These are phyloP conservation scores for Ochropacha duplaris DNA, from an alignment of 2,888 invertebrate genomes.

Conservation along the genomic window DNA sequence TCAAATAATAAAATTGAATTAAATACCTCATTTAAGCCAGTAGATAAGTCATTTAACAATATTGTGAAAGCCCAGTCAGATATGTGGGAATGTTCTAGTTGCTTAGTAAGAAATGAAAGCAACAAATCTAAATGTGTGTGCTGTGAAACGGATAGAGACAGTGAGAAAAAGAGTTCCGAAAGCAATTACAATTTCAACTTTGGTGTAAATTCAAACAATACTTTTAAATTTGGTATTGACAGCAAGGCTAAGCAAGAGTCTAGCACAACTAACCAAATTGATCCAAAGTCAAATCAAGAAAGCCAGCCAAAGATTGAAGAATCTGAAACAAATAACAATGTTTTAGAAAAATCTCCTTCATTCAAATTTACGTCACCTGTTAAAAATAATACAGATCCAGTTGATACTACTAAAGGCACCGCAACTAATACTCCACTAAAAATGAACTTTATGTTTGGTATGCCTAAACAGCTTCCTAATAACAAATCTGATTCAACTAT, in stretches of 20 bases:
- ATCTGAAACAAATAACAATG: constrained; percentile 65
- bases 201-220: constrained; percentile 26
- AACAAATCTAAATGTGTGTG: constrained; percentile 54
- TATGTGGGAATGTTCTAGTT: constrained; percentile 65
- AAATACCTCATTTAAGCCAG: constrained; percentile 7
- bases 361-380: constrained; percentile 45
- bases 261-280: constrained; percentile 28
- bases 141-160: constrained; percentile 51
- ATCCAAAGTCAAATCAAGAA: constrained; percentile 9
- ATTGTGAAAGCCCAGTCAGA: constrained; percentile 44
- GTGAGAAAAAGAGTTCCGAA: constrained; percentile 22
- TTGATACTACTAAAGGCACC: constrained; percentile 23
- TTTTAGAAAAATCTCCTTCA: constrained; percentile 46
- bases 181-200: constrained; percentile 53
- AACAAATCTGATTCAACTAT: constrained; percentile 19
- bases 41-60: constrained; percentile 36
- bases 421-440: constrained; percentile 33
- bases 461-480: constrained; percentile 39
- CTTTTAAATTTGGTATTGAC: constrained; percentile 69
- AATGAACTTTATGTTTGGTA: constrained; percentile 53
- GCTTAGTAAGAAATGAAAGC: constrained; percentile 59
- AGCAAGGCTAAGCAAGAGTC: constrained; percentile 39
- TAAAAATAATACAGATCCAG: constrained; percentile 33
- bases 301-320: constrained; percentile 32
- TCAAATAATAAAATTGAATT: constrained; percentile 6